Base-by-base conservation (phyloP, 1,140 invertebrate genomes). In the Papilio dardanus region DNA sequence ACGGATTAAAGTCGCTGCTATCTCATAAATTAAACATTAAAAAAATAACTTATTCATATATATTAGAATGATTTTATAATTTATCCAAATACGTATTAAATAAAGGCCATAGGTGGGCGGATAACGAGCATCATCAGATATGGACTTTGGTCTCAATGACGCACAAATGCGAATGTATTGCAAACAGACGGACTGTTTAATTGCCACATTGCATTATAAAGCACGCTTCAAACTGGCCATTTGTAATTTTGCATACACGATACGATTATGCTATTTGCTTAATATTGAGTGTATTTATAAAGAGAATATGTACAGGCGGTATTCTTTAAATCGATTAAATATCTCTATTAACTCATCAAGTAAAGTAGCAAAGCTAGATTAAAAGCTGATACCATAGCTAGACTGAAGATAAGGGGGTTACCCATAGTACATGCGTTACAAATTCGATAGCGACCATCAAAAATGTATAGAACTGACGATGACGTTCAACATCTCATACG, bases 131-230 rank as follows among this genome's bases (percentile, higher is more conserved):
- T 37, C 68, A 21, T n/a, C 10, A 46, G 37, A 50, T n/a, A 50
- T 42, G 67, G 16, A 10, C 67, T 30, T 50, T 50, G n/a, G 40
- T 31, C 42, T 19, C 42, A n/a, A 71, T 71, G 69, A 71, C 69
- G 67, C 67, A 71, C 69, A 30, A 71, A 46, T 31, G 14, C 69
- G 40, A 50, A 42, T 42, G 37, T 50, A 46, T 71, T 71, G 12
- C 19, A 35, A 37, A 35, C 35, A 24, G 50, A 73, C 5, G 19
- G n/a, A 58, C 46, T 35, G 69, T 50, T 73, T 73, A 73, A 73
- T 73, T 58, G 71, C 31, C 71, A 58, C 31, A 73, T 6, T 24
- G 14, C 33, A 58, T 58, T 58, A 35, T 21, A 40, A 2, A 28
- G n/a, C 16, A 35, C 31, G 71, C 54, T 35, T 30, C 71, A 54